Conservation (phyloP, 92 coral and sea anemone species). For the Bergia puertoricense region DNA sequence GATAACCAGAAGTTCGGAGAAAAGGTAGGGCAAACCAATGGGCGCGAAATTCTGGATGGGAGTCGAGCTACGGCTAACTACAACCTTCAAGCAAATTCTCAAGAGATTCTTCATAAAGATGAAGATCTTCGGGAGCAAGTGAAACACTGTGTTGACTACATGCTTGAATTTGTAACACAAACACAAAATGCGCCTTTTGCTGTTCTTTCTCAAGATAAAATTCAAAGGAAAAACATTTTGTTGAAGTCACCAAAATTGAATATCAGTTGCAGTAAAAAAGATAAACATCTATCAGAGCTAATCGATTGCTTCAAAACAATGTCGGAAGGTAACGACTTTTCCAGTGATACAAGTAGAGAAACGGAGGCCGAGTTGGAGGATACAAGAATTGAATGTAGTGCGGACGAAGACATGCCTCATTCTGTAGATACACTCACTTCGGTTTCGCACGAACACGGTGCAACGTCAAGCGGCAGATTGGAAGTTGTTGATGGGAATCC, state of each 20-base stretch:
- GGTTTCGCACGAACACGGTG: background rate
- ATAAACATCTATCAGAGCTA: background rate
- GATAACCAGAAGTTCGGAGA: background rate
- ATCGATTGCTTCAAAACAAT: background rate
- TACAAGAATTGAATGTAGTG: background rate
- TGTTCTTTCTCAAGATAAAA: background rate
- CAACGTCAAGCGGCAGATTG: no score
- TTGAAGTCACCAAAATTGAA: background rate
- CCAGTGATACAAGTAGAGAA: background rate
- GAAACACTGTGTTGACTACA: background rate
- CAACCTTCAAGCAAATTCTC: background rate
- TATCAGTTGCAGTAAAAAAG: background rate
- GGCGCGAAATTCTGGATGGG: background rate
- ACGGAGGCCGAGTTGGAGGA: background rate
- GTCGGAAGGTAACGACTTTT: background rate
- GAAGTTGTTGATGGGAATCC: background rate
- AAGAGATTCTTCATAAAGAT: background rate
- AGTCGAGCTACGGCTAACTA: background rate
- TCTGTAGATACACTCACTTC: no score
- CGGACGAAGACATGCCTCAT: background rate
- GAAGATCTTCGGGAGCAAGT: background rate
- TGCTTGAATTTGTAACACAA: conserved; percentile 13
- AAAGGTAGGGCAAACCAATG: background rate
- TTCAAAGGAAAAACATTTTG: background rate
- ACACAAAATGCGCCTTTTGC: background rate